phyloP scores from a whole-genome alignment of 2,888 invertebrate species.

The Unio delphinus region DNA sequence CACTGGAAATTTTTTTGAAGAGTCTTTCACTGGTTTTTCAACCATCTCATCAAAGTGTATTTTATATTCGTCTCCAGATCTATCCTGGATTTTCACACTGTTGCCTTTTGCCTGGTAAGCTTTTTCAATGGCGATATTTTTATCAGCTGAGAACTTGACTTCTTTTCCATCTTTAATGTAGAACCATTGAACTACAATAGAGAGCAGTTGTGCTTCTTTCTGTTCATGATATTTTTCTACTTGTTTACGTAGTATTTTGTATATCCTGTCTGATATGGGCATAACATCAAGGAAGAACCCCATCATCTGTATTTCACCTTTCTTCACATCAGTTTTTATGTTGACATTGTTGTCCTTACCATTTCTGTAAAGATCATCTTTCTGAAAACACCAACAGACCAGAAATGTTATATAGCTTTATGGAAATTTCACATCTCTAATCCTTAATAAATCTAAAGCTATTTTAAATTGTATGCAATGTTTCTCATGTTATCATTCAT shows the following conservation, averaged over 20 bases:
- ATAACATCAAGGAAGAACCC: not conserved
- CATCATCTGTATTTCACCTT: no score
- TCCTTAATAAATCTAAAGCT: no score
- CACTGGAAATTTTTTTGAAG: slow-evolving; percentile 19
- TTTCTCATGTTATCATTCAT: no score
- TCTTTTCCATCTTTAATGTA: slow-evolving; percentile 14
- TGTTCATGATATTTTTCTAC: slow-evolving; percentile 11
- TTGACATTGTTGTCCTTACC: no score
- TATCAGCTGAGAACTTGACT: slow-evolving; percentile 13
- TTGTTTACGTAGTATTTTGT: slow-evolving; percentile 2
- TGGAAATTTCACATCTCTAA: no score
- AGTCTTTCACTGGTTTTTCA: slow-evolving; percentile 27
- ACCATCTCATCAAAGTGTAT: slow-evolving; percentile 35
- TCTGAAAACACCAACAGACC: no score
- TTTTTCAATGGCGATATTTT: slow-evolving; percentile 32
- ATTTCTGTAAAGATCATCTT: no score
- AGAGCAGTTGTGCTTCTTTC: slow-evolving; percentile 13
- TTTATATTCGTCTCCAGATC: slow-evolving; percentile 19
- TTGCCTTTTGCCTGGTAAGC: slow-evolving; percentile 24
- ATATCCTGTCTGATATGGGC: slow-evolving; percentile 1
- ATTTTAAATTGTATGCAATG: no score
- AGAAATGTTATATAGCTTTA: no score
- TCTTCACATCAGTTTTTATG: no score
- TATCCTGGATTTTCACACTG: slow-evolving; percentile 20
- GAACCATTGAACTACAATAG: slow-evolving; percentile 25